Percentiles rank a stretch among this genome's conserved stretches.
Conservation (phyloP, 2,113 vertebrate species). For the Psettodes erumei region DNA sequence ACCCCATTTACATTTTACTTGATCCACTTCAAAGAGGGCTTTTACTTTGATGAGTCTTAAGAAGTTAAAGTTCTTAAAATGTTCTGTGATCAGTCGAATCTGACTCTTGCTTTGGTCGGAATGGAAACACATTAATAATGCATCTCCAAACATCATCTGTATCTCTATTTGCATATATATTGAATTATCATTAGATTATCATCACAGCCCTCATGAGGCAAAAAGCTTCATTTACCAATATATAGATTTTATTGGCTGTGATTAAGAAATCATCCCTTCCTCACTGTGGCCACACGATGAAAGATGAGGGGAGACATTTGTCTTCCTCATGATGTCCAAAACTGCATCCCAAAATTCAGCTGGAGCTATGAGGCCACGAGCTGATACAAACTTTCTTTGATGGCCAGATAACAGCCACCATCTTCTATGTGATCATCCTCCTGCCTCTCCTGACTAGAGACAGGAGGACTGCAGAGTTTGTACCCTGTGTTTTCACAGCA, state of each 20-base stretch:
- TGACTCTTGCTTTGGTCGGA: slow-evolving; percentile 54
- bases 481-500: background rate
- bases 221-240: slow-evolving; percentile 28
- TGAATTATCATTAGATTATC: slow-evolving; percentile 63
- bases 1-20: slow-evolving; percentile 57
- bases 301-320: too few relatives aligned
- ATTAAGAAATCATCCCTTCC: too few relatives aligned
- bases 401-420: background rate
- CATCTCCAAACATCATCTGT: slow-evolving; percentile 56
- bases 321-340: too few relatives aligned
- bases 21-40: slow-evolving; percentile 57
- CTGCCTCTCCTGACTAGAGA: too few relatives aligned
- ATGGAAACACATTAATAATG: slow-evolving; percentile 70
- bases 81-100: slow-evolving; percentile 51
- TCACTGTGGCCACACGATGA: background rate
- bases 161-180: slow-evolving; percentile 71
- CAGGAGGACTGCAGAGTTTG: background rate
- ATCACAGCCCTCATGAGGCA: slow-evolving; percentile 49
- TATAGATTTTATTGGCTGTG: too few relatives aligned
- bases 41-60: slow-evolving; percentile 56
- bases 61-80: slow-evolving; percentile 48
- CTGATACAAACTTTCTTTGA: background rate
- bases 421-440: background rate
- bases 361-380: background rate
- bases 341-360: too few relatives aligned